Evolutionary conservation across 2,888 invertebrate genomes (phyloP), one percentile per base, ranked within the genome.

Genomic region (Brachypalpus laphriformis): DNA sequence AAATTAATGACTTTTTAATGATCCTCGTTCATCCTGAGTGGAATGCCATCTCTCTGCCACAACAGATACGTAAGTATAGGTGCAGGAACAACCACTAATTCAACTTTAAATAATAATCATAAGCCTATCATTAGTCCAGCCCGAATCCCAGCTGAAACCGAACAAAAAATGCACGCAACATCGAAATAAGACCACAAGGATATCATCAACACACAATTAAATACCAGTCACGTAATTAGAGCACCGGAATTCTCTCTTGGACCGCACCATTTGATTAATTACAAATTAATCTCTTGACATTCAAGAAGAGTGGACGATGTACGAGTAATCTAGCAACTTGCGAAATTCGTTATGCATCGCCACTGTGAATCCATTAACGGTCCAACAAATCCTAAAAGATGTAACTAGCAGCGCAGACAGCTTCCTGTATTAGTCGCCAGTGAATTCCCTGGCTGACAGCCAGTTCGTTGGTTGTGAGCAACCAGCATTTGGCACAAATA

Each of bases 1-100:
- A 78, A 51, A 80, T 74, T 70, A 80, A 83, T 74, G 83, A n/a
- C 63, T 80, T 83, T 83, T 83, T 83, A 83, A 83, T 83, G 78
- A 83, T 65, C 51, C 40, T 68, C 56, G 9, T 61, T 65, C 78
- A 78, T 74, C 68, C 68, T 78, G 37, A 42, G 56, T 20, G 16
- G 42, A 16, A 59, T 40, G 16, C 18, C 61, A 59, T 68, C 74
- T 68, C 74, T 61, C 22, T 1, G 31, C 57, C 28, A 25, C 31
- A 70, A 42, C 34, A 70, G 40, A 65, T 65, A 61, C 49, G 8
- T 65, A 59, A 37, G 9, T 16, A 66, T 61, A 77, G 63, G 70
- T 75, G 74, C 68, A 70, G 78, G 49, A 70, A 70, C 57, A 70
- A 80, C 68, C 40, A 75, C 83, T 83, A 78, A 83, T 78, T 83